Conservation (phyloP, 2,113 vertebrate species). For the Apaloderma vittatum region DNA sequence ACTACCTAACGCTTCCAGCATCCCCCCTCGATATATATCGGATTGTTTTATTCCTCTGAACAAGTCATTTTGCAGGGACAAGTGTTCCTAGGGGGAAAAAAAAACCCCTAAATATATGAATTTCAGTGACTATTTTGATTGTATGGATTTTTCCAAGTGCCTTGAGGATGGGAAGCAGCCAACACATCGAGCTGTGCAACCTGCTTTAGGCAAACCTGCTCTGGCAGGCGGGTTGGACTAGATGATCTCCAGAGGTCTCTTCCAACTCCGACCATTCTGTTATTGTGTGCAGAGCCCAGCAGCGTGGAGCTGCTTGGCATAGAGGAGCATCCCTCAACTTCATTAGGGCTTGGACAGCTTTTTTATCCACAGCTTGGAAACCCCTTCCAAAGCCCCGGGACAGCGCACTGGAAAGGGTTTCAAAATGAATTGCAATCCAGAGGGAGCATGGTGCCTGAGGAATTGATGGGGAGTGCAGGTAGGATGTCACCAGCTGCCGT, state of each 20-base stretch:
- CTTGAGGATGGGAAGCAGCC: background rate
- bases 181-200: background rate
- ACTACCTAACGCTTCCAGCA: background rate
- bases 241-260: no score
- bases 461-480: background rate
- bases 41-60: background rate
- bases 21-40: background rate
- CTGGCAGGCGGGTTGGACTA: no score
- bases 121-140: background rate
- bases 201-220: no score
- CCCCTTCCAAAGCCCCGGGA: background rate
- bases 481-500: background rate
- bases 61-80: background rate
- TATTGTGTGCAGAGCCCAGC: rapidly evolving
- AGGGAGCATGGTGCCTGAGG: background rate
- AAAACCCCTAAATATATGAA: background rate
- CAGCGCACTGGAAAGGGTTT: background rate
- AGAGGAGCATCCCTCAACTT: background rate
- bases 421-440: background rate
- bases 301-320: rapidly evolving
- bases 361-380: background rate
- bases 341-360: background rate
- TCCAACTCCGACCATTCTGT: no score
- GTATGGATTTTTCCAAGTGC: background rate
- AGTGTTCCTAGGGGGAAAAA: background rate